A percentile compares a stretch with the other conserved stretches of the same genome.
phyloP scores from a whole-genome alignment of 2,888 invertebrate genomes.

The Blastobasis lacticolella region DNA sequence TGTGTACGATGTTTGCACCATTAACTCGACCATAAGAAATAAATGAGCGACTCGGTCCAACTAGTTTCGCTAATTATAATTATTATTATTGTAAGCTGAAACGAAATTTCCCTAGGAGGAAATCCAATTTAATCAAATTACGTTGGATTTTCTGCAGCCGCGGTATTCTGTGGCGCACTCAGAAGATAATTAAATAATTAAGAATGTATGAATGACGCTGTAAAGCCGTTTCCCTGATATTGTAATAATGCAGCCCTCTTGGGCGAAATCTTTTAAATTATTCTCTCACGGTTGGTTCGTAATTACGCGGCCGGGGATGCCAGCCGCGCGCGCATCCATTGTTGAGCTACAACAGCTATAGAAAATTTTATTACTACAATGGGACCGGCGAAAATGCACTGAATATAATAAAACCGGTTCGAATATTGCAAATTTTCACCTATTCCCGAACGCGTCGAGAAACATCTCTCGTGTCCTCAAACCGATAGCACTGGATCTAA shows the following conservation, averaged over 20 bases:
- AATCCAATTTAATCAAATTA: conserved; percentile 63
- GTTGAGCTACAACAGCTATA: conserved; percentile 12
- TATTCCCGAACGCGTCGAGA: too few relatives aligned
- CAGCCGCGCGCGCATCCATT: conserved; percentile 41
- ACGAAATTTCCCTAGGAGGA: conserved; percentile 35
- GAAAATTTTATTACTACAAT: not conserved
- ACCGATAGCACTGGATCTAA: too few relatives aligned
- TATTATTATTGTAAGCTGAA: conserved; percentile 30
- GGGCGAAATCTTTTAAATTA: conserved; percentile 68
- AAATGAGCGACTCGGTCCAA: too few relatives aligned
- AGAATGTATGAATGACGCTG: conserved; percentile 70
- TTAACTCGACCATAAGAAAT: too few relatives aligned
- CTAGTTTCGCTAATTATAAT: conserved; percentile 22
- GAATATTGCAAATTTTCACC: too few relatives aligned
- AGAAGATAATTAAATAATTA: conserved; percentile 72
- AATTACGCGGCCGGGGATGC: conserved; percentile 51
- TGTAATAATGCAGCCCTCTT: conserved; percentile 71
- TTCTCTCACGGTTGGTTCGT: conserved; percentile 56
- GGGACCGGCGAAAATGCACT: too few relatives aligned
- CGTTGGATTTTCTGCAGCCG: conserved; percentile 52
- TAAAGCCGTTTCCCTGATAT: conserved; percentile 67
- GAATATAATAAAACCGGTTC: too few relatives aligned
- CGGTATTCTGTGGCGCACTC: conserved; percentile 49
- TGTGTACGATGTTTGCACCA: too few relatives aligned
- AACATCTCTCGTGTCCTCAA: too few relatives aligned